Evolutionary conservation across 2,113 vertebrate species (phyloP), one percentile per base, ranked within the genome.

Genomic region (Axis porcinus): DNA sequence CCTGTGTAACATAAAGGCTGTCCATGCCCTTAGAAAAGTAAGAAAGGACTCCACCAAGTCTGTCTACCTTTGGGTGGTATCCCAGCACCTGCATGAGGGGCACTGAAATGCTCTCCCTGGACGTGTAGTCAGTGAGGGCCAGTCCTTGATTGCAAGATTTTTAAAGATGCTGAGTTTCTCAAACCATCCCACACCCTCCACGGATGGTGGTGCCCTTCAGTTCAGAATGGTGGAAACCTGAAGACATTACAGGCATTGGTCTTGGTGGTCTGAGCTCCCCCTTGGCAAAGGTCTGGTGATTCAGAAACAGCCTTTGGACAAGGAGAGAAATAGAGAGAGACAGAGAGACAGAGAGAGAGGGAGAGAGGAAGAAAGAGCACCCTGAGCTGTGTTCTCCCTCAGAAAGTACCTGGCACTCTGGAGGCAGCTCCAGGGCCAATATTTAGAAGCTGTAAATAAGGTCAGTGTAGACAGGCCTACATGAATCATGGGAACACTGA

Each of bases 1-100:
- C 0, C 1, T 30, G 36, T 0, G 5, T 12, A 60, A 33, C 8
- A 1, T 4, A 5, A 28, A 6, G 64, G 67, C 6, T 5, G 1
- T 8, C 12, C 25, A 1, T 9, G 14, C 2, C 7, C 33, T 7
- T 33, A 19, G 84, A 70, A 64, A 57, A 16, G 14, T 79, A 47
- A 30, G 40, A 7, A 83, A 88, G 16, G 45, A 21, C 11, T 9
- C 11, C 4, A 45, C 6, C 7, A 36, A 36, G 12, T 5, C 9
- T 33, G 30, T 76, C 1, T 2, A 14, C 40, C 57, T 57, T 47
- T 21, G 23, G 52, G 21, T 81, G 6, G 0, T 12, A 23, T 43
- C 52, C 85, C 16, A 30, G 9, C 12, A 27, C 52, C 67, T 21
- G 7, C 17, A 0, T 0, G 8, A n/a, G 9, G 2, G 36, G 17